A percentile compares a stretch with the other conserved stretches of the same genome.
These are phyloP conservation scores for Alaudala cheleensis DNA, from an alignment of 2,113 vertebrate genomes.

Conservation along the genomic window DNA sequence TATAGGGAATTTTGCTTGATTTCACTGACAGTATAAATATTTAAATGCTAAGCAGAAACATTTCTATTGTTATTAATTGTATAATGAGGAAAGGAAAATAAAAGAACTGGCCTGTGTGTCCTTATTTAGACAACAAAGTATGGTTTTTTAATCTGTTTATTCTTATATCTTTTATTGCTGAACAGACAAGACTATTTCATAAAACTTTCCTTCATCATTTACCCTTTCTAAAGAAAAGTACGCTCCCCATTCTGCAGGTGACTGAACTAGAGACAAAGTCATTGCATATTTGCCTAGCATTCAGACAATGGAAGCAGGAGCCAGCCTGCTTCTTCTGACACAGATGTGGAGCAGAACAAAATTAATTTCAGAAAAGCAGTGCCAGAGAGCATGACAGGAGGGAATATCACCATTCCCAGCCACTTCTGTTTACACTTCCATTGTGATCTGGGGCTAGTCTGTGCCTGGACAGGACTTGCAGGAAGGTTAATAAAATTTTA, in stretches of 20 bases:
- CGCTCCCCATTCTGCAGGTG: not conserved
- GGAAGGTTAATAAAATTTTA: not conserved
- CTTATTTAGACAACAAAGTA: not conserved
- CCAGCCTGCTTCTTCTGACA: not conserved
- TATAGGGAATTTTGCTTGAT: not conserved
- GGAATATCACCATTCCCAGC: not conserved
- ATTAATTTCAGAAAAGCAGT: not conserved
- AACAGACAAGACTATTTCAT: not conserved
- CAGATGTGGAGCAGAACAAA: not conserved
- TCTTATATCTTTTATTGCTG: not conserved
- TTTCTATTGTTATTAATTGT: not conserved
- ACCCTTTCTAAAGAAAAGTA: not conserved
- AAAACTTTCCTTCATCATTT: not conserved
- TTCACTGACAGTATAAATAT: not conserved
- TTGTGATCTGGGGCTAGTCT: not conserved
- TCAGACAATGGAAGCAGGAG: not conserved
- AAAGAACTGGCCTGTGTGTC: not conserved
- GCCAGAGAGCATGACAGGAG: not conserved
- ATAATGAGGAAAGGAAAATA: not conserved
- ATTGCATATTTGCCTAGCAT: not conserved
- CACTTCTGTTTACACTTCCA: not conserved
- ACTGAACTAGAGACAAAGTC: not conserved
- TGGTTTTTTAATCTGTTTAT: accelerated
- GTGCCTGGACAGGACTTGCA: not conserved
- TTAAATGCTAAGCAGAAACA: not conserved